Percentiles rank a stretch among this genome's conserved stretches.
Conservation (phyloP, 2,113 vertebrate genomes). For the Oriolus oriolus region DNA sequence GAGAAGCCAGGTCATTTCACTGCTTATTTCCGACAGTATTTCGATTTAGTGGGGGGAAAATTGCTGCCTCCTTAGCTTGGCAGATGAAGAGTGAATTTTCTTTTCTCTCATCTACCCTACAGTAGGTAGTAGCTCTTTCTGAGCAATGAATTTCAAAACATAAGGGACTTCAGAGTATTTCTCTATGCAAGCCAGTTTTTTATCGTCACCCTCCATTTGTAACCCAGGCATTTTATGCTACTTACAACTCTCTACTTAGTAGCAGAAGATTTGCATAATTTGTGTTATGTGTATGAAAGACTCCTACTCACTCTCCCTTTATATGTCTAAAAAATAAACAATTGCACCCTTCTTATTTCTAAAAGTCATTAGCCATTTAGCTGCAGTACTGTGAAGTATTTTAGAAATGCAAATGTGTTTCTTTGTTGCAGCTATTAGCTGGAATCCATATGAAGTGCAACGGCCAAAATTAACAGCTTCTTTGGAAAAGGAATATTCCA, state of each 20-base stretch:
- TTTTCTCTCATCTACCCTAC: background rate
- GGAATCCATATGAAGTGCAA: background rate
- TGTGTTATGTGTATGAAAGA: background rate
- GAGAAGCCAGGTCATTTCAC: background rate
- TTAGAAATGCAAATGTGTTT: background rate
- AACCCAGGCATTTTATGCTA: background rate
- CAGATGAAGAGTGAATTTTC: background rate
- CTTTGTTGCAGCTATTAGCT: background rate
- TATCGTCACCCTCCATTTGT: background rate
- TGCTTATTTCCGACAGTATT: background rate
- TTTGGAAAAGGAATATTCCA: background rate
- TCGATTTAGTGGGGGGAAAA: background rate
- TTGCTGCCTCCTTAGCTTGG: background rate
- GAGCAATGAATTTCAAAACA: background rate
- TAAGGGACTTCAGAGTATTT: background rate
- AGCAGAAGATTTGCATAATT: constrained; percentile 3
- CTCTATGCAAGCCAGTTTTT: background rate
- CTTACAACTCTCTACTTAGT: background rate
- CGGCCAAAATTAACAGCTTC: background rate
- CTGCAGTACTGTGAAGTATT: background rate
- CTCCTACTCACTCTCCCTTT: background rate
- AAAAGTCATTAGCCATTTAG: background rate
- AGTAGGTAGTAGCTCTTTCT: background rate
- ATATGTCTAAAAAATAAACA: background rate
- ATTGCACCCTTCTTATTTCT: background rate